phyloP scores from a whole-genome alignment of 2,888 invertebrate genomes.

The Terebella lapidaria region DNA sequence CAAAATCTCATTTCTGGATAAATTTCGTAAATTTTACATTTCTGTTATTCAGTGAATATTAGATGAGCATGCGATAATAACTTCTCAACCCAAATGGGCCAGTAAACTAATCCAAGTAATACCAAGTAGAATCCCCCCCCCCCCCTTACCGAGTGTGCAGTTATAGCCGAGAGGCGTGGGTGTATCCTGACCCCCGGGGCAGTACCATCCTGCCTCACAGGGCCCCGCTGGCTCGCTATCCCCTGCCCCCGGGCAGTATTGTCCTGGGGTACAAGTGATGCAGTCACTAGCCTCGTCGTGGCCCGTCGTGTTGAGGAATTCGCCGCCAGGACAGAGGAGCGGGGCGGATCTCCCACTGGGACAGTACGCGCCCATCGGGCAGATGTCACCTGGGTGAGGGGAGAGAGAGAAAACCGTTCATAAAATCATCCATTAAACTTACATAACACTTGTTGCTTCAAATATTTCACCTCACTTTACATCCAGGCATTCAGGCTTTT shows the following conservation, averaged over 20 bases:
- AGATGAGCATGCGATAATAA: too few species aligned
- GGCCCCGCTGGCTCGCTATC: slow-evolving; percentile 34
- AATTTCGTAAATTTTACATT: too few species aligned
- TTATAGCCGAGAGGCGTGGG: slow-evolving; percentile 34
- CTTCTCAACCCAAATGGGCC: too few species aligned
- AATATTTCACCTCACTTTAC: too few species aligned
- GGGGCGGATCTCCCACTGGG: slow-evolving; percentile 35
- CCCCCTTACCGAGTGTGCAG: slow-evolving; percentile 37
- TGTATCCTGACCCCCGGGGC: slow-evolving; percentile 40
- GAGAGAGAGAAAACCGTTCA: too few species aligned
- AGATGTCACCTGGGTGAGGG: slow-evolving; percentile 36
- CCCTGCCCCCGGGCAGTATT: slow-evolving; percentile 38
- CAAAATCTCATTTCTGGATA: too few species aligned
- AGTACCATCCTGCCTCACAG: slow-evolving; percentile 43
- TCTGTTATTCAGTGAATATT: too few species aligned
- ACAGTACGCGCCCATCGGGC: slow-evolving; percentile 42
- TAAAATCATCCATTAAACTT: too few species aligned
- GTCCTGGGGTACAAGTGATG: slow-evolving; percentile 27
- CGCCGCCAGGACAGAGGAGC: slow-evolving; percentile 30
- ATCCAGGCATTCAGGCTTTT: too few species aligned
- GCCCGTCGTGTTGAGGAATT: slow-evolving; percentile 28
- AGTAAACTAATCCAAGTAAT: too few species aligned
- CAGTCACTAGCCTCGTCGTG: slow-evolving; percentile 26
- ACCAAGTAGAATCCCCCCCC: too few species aligned
- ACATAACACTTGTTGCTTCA: too few species aligned